Base-by-base conservation (phyloP, 2,113 vertebrate species). In the Oryzias celebensis region DNA sequence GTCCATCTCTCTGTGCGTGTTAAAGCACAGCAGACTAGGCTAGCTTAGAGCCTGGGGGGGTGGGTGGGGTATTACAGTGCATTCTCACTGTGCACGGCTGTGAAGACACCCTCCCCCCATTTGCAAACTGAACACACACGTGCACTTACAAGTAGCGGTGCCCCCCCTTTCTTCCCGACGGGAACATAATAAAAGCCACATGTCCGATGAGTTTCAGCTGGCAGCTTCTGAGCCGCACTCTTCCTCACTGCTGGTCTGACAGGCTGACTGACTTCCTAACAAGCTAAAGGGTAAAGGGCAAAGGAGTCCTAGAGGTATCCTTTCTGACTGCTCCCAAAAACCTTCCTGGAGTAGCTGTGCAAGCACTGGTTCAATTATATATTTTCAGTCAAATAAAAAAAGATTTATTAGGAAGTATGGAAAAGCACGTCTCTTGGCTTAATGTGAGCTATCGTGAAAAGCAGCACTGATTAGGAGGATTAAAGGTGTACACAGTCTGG, bases 141-240 rank as follows among this genome's bases (percentile, higher is more conserved):
- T 48, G 44, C 78, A 58, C 1, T 22, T 58, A 73, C 82, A 69
- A 68, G 59, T 65, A 69, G 7, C 67, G 67, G 44, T 49, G 56
- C n/a, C 18, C 16, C 58, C 63, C 85, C 67, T 62, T 57, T 48
- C 77, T 69, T 68, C 72, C 73, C 83, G 85, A 89, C 70, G 63
- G 41, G 78, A 80, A 52, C 70, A 74, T 89, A 91, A 91, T 88
- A 86, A 88, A 90, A 87, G 63, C 76, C 91, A 90, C 84, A 90
- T 90, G 89, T 67, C 59, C 78, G 81, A 90, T 76, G 78, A 86
- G 80, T 90, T 85, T 87, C 85, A 89, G 87, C 87, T 86, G 85
- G 80, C 75, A 77, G 58, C 68, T 50, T 15, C 61, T 15, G 62
- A 78, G 47, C 49, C 74, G 52, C 10, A 43, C 65, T 77, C 65